These are phyloP conservation scores for Micrastur ruficollis DNA, from an alignment of 2,797 vertebrate genomes.

Conservation along the genomic window DNA sequence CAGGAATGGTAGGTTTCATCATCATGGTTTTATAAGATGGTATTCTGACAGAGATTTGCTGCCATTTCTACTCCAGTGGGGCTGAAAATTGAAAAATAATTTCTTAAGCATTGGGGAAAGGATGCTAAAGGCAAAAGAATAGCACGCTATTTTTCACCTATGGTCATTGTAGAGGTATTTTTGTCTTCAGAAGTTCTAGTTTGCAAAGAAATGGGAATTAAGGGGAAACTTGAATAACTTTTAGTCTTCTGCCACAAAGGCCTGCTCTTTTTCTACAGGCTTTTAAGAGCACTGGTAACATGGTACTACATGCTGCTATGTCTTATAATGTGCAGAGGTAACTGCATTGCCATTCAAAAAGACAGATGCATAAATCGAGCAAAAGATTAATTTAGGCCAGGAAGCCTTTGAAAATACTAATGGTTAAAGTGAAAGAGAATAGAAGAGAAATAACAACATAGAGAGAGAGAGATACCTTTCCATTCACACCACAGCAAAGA, in stretches of 20 bases:
- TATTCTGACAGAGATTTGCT: not conserved
- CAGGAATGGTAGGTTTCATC: not conserved
- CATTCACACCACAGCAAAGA: not conserved
- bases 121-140: not conserved
- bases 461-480: not conserved
- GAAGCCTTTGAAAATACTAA: not conserved
- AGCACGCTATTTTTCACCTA: fast-evolving
- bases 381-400: not conserved
- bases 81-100: not conserved
- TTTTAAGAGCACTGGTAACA: not conserved
- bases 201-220: not conserved
- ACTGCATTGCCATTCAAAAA: not conserved
- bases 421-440: not conserved
- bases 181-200: not conserved
- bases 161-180: not conserved
- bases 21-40: not conserved
- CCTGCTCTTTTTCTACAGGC: not conserved
- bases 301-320: not conserved
- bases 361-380: not conserved
- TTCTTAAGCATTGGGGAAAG: not conserved
- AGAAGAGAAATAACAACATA: not conserved
- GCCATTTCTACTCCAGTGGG: not conserved
- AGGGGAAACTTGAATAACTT: not conserved
- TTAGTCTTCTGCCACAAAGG: not conserved
- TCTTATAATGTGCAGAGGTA: not conserved